These are phyloP conservation scores for Cantharis rufa DNA, from an alignment of 2,888 invertebrate species.

Conservation along the genomic window DNA sequence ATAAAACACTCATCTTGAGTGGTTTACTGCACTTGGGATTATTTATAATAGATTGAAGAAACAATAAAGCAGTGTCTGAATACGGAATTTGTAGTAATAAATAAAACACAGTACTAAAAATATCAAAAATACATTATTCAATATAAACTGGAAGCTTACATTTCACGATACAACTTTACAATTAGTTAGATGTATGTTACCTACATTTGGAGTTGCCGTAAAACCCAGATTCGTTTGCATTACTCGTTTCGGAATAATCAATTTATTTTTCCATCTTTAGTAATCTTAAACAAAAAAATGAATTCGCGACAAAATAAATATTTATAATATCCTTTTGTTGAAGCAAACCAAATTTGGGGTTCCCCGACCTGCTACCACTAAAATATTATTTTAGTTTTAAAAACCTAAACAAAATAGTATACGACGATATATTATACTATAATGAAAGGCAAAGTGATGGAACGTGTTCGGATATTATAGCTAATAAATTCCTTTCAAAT, in stretches of 20 bases:
- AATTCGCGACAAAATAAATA: background rate
- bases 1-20: background rate
- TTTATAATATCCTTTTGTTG: background rate
- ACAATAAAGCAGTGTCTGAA: background rate
- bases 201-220: background rate
- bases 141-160: background rate
- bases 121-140: background rate
- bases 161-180: background rate
- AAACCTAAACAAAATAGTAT: too few relatives aligned
- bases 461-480: background rate
- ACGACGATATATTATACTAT: background rate
- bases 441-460: background rate
- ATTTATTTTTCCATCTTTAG: background rate
- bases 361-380: too few relatives aligned
- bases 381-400: too few relatives aligned
- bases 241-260: background rate
- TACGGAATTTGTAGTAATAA: background rate
- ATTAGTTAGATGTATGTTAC: background rate
- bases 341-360: too few relatives aligned
- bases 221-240: background rate
- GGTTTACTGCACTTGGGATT: background rate
- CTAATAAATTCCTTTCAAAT: background rate
- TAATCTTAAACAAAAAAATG: background rate
- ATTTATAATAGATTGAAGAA: background rate
- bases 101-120: background rate